Conservation (phyloP, 2,113 vertebrate species). For the Scophthalmus maximus region DNA sequence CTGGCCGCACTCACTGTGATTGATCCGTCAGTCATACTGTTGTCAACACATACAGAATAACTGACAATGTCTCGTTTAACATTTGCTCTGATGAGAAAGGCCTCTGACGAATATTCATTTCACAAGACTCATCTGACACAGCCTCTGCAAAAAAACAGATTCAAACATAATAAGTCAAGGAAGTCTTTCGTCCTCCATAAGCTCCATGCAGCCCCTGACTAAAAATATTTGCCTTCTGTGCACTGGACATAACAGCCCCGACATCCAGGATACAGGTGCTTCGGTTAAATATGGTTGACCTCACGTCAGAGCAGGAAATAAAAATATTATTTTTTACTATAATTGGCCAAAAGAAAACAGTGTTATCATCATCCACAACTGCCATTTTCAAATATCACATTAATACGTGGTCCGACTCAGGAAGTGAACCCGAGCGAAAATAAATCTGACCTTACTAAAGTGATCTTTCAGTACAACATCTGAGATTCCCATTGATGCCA, state of each 20-base stretch:
- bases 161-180: slow-evolving; percentile 13
- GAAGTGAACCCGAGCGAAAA: slow-evolving; percentile 62
- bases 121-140: slow-evolving; percentile 4
- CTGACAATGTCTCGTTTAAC: slow-evolving; percentile 27
- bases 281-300: slow-evolving; percentile 38
- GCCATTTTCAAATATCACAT: slow-evolving; percentile 59
- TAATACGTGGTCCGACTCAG: slow-evolving; percentile 35
- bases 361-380: slow-evolving; percentile 44
- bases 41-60: slow-evolving; percentile 43
- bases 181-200: slow-evolving; percentile 16
- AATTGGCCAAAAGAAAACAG: slow-evolving; percentile 55
- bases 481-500: background rate
- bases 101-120: background rate
- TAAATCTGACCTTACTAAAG: slow-evolving; percentile 52
- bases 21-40: slow-evolving; percentile 47
- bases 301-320: slow-evolving; percentile 52
- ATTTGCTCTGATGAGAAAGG: slow-evolving; percentile 3
- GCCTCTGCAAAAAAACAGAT: background rate
- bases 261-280: slow-evolving; percentile 78
- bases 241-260: slow-evolving; percentile 23
- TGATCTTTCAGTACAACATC: slow-evolving; percentile 11
- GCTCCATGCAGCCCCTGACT: background rate
- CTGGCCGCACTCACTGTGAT: slow-evolving; percentile 31
- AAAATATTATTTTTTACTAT: slow-evolving; percentile 75
- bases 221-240: slow-evolving; percentile 45